These are phyloP conservation scores for Neodon shergylaensis DNA, from an alignment of 2,113 vertebrate genomes.

Conservation along the genomic window DNA sequence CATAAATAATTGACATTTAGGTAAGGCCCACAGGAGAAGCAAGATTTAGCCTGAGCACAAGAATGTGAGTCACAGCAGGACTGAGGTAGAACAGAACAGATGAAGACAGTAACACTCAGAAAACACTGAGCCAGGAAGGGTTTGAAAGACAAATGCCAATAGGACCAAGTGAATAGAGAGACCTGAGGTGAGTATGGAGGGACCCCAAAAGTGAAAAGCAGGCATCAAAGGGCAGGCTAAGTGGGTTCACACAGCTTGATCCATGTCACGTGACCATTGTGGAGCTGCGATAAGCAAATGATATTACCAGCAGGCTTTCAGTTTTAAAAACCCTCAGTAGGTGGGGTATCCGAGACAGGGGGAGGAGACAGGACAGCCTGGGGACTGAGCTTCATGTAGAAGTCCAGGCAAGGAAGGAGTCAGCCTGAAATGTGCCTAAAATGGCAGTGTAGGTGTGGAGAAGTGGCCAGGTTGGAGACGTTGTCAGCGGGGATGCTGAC, in stretches of 20 bases:
- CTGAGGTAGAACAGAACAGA: neutral
- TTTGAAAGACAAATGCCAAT: neutral
- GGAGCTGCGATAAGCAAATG: neutral
- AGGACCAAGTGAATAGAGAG: neutral
- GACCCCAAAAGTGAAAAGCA: neutral
- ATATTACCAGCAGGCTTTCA: neutral
- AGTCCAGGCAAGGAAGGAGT: neutral
- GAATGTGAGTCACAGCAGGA: neutral
- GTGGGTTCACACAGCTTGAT: neutral
- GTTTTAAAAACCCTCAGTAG: neutral
- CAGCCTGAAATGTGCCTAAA: neutral
- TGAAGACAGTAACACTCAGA: neutral
- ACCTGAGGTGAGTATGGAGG: neutral
- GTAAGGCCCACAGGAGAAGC: neutral
- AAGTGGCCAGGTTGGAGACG: neutral
- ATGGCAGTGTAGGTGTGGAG: neutral
- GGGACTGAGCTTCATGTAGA: neutral
- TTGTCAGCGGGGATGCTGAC: too few species aligned
- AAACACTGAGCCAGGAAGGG: neutral
- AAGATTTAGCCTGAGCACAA: neutral
- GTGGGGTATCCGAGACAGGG: neutral
- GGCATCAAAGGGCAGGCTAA: neutral
- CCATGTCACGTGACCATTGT: accelerated
- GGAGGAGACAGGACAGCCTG: too few species aligned
- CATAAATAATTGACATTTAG: neutral